Evolutionary conservation across 2,113 vertebrate genomes (phyloP).

Genomic region (Micromys minutus): DNA sequence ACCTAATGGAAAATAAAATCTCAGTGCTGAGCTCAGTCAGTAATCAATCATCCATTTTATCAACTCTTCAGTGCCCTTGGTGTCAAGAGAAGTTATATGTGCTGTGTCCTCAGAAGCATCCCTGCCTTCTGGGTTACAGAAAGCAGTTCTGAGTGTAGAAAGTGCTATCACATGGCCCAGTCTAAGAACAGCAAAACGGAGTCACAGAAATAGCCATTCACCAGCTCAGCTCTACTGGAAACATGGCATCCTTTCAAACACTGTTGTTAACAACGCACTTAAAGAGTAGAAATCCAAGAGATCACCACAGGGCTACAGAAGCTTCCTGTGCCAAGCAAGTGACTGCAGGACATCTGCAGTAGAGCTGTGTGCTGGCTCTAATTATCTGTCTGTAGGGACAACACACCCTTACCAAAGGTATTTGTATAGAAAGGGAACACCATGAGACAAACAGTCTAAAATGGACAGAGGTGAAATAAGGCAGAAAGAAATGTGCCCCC

Average conservation of each 20-base stretch:
- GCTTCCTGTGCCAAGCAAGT: background rate
- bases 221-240: background rate
- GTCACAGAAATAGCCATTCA: slow-evolving; percentile 27
- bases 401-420: background rate
- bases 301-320: background rate
- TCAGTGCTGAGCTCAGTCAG: slow-evolving; percentile 10
- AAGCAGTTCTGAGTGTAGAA: slow-evolving; percentile 44
- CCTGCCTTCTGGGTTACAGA: slow-evolving; percentile 9
- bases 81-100: slow-evolving; percentile 26
- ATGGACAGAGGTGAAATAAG: slow-evolving; percentile 38
- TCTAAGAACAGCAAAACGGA: background rate
- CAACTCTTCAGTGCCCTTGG: slow-evolving; percentile 53
- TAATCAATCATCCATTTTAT: slow-evolving; percentile 52
- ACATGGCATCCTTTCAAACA: background rate
- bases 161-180: background rate
- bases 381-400: slow-evolving; percentile 27
- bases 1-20: slow-evolving; percentile 40
- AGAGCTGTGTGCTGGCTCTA: background rate
- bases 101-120: background rate
- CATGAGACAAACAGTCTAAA: slow-evolving; percentile 10
- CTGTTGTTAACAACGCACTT: background rate
- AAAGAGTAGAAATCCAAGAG: background rate
- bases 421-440: background rate
- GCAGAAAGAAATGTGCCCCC: background rate
- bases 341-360: background rate